Evolutionary conservation across 1,140 invertebrate genomes (phyloP).

Genomic region (Lepidotrigona ventralis): DNA sequence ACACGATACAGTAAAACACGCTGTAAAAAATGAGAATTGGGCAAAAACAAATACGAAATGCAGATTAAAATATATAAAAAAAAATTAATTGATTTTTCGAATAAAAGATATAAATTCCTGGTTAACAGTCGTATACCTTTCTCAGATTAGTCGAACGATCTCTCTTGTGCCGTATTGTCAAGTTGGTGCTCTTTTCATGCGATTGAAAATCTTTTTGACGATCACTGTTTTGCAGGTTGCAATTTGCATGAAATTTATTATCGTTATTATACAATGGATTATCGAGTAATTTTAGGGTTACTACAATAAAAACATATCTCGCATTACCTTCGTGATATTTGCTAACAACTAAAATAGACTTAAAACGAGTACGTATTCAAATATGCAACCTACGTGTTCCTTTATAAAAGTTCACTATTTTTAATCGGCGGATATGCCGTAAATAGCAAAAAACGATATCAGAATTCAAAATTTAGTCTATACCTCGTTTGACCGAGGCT

Average conservation of each 20-base stretch:
- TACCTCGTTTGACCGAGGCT: not conserved
- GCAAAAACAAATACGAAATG: not conserved
- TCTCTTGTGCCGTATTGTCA: conserved; percentile 17
- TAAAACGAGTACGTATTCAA: not conserved
- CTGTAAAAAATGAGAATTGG: too few relatives aligned
- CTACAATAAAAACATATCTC: not conserved
- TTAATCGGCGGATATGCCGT: not conserved
- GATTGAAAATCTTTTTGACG: not conserved
- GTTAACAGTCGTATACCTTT: not conserved
- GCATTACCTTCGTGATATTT: not conserved
- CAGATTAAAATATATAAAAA: not conserved
- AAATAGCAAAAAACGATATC: not conserved
- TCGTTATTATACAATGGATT: not conserved
- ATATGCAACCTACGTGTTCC: conserved; percentile 8
- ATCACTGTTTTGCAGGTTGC: not conserved
- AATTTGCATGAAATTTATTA: not conserved
- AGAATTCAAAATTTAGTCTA: not conserved
- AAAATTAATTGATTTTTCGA: not conserved
- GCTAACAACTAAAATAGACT: not conserved
- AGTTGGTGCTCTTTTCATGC: not conserved
- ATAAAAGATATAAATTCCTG: not conserved
- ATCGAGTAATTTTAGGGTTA: not conserved
- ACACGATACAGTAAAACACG: not conserved
- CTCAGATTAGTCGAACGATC: not conserved
- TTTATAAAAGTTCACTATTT: conserved; percentile 6